Evolutionary conservation across 35 echinoderm and acorn worm genomes (phyloP).

Genomic region (Hemicentrotus pulcherrimus): DNA sequence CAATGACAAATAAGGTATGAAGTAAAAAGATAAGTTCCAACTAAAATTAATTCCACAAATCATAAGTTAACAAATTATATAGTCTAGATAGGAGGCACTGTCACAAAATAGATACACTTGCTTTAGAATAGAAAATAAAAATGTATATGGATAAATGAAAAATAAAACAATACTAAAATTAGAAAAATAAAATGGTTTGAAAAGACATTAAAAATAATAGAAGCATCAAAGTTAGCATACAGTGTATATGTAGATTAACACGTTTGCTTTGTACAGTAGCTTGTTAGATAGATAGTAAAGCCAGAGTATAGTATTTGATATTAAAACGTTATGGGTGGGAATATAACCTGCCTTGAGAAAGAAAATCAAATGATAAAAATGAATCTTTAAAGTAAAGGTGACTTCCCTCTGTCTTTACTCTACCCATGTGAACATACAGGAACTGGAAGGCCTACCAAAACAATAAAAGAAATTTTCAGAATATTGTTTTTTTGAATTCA

Average conservation of each 20-base stretch:
- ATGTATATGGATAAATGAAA: background rate
- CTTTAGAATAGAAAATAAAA: background rate
- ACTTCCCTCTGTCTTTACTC: too few relatives aligned
- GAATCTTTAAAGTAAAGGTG: too few relatives aligned
- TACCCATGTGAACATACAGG: too few relatives aligned
- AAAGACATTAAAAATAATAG: background rate
- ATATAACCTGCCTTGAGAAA: too few relatives aligned
- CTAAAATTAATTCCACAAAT: slow-evolving; percentile 13
- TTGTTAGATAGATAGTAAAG: background rate
- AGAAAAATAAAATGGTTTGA: background rate
- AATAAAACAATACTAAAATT: background rate
- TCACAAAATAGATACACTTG: slow-evolving; percentile 13
- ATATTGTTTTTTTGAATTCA: too few relatives aligned
- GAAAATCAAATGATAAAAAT: too few relatives aligned
- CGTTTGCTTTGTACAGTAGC: background rate
- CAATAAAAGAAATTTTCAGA: too few relatives aligned
- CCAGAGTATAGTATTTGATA: background rate
- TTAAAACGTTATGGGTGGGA: background rate
- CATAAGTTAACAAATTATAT: background rate
- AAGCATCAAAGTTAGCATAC: background rate
- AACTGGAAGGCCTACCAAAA: too few relatives aligned
- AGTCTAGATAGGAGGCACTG: background rate
- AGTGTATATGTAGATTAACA: background rate
- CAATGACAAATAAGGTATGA: background rate
- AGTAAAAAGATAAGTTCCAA: background rate